Evolutionary conservation across 2,797 vertebrate genomes (phyloP).

Genomic region (Crax fasciolata): DNA sequence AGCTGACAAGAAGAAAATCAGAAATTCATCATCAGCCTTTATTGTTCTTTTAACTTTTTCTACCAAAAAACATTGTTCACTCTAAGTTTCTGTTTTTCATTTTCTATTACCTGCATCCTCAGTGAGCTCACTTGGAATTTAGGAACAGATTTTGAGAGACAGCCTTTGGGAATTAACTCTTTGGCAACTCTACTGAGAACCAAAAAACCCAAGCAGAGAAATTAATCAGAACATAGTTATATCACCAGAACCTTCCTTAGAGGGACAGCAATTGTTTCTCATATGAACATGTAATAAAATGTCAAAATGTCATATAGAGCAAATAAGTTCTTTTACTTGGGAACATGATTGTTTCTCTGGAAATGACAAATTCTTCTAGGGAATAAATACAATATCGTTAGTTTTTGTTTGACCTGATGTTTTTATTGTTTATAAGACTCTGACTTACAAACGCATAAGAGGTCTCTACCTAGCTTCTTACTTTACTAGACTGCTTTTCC

Average conservation of each 20-base stretch:
- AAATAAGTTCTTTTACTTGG: neutral
- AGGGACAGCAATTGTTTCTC: neutral
- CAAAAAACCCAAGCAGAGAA: neutral
- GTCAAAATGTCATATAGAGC: neutral
- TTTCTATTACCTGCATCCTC: neutral
- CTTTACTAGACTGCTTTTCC: neutral
- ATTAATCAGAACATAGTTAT: neutral
- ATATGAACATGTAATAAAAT: neutral
- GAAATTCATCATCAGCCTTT: neutral
- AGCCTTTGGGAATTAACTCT: neutral
- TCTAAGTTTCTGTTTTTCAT: neutral
- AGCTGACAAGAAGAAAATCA: neutral
- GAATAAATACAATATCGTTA: neutral
- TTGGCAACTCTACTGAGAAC: neutral
- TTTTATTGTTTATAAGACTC: neutral
- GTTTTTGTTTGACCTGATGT: neutral
- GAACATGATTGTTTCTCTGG: neutral
- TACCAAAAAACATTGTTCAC: neutral
- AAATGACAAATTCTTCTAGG: neutral
- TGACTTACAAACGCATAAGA: neutral
- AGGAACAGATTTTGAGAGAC: neutral
- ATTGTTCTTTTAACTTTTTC: neutral
- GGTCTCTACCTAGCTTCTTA: neutral
- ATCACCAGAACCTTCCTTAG: neutral
- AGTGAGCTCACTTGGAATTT: neutral